phyloP scores from a whole-genome alignment of 2,113 vertebrate genomes.

The Rafetus swinhoei region DNA sequence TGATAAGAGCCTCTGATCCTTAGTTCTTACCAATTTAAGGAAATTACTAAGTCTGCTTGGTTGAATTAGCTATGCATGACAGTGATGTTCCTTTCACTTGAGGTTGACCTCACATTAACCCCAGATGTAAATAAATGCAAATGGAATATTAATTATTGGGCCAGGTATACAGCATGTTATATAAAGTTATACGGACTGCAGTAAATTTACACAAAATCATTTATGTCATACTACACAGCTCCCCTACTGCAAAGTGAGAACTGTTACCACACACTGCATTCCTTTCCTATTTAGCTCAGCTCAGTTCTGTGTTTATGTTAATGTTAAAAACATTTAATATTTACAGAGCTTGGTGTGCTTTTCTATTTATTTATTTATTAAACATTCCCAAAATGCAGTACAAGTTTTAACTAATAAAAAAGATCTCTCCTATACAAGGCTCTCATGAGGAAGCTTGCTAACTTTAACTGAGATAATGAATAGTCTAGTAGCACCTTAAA shows the following conservation, averaged over 20 bases:
- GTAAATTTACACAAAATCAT: neutral
- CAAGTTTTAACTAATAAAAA: neutral
- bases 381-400: constrained; percentile 12
- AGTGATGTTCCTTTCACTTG: neutral
- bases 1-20: neutral
- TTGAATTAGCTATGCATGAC: neutral
- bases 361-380: constrained; percentile 25
- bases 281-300: neutral
- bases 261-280: neutral
- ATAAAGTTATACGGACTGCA: neutral
- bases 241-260: constrained; percentile 28
- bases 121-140: neutral
- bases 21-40: neutral
- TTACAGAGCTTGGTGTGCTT: neutral
- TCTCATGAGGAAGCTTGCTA: neutral
- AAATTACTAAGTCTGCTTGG: neutral
- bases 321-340: constrained; percentile 28
- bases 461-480: no score
- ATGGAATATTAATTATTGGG: neutral
- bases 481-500: no score
- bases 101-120: neutral
- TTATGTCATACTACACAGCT: neutral
- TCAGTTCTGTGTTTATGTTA: constrained; percentile 16
- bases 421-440: neutral
- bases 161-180: neutral